Base-by-base conservation (phyloP, 2,797 vertebrate genomes). In the Lerista edwardsae region DNA sequence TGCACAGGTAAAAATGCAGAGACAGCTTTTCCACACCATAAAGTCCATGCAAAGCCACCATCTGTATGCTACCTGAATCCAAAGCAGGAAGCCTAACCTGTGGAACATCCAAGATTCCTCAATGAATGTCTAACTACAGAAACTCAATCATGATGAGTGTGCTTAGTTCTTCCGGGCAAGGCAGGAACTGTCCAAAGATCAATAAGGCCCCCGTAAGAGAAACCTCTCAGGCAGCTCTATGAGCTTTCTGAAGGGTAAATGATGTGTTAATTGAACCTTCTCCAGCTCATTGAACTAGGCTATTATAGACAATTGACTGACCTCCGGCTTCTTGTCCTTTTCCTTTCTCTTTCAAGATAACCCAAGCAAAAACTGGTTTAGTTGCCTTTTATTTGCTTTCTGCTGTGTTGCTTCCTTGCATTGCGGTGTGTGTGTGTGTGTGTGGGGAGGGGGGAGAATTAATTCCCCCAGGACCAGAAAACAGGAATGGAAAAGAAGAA, bases 251-350 rank as follows among this genome's bases (percentile, higher is more conserved):
- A 77, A 80, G 55, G 55, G 59, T 68, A 83, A 83, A 88, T 86
- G 73, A 86, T 31, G 57, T 83, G 76, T 75, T 88, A 83, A 80
- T 83, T 72, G 84, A 86, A 80, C 67, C 51, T 67, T 80, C 79
- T 84, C 74, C 67, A 81, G 78, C 61, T 77, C 72, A 78, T 77
- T 84, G 86, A 84, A 84, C 59, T 73, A 14, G 44, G 75, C 78
- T 62, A 55, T 80, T 81, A 39, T 27, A 76, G 74, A 75, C 83
- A 86, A 73, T 34, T 36, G 73, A 75, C 23, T 72, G 84, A 86
- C 73, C 84, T 86, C 47, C 74, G 39, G 61, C 73, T 84, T 72
- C n/a, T 71, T 57, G 31, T 76, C 76, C 80, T 90, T 76, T 88
- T 27, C 47, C 39, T 77, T 80, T 80, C 73, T 76, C 80, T 80